phyloP scores from a whole-genome alignment of 30 jellyfish, hydroid and myxozoan genomes.

The Hydractinia echinata region DNA sequence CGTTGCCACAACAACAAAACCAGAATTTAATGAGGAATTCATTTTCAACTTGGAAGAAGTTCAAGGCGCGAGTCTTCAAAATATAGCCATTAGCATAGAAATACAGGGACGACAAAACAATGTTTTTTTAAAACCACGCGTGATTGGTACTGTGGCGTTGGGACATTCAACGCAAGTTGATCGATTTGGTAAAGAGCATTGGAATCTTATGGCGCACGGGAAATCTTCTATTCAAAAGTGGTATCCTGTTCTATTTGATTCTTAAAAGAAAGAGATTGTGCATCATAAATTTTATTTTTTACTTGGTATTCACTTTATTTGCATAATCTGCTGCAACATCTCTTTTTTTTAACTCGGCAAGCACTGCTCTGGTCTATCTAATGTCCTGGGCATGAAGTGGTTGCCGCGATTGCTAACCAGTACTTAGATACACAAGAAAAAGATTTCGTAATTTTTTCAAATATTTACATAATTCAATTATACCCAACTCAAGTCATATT shows the following conservation, averaged over 20 bases:
- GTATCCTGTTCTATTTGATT: not conserved
- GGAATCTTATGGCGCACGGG: conserved; percentile 48
- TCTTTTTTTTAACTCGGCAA: too few relatives aligned
- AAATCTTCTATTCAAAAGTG: conserved; percentile 31
- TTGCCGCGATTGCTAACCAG: too few relatives aligned
- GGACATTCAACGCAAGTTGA: conserved; percentile 47
- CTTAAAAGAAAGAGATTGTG: too few relatives aligned
- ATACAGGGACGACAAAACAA: conserved; percentile 4
- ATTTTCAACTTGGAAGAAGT: conserved; percentile 10
- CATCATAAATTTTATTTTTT: too few relatives aligned
- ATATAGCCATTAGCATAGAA: conserved; percentile 9
- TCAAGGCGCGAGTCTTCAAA: conserved; percentile 13
- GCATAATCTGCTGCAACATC: too few relatives aligned
- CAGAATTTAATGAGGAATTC: conserved; percentile 22
- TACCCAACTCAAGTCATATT: too few relatives aligned
- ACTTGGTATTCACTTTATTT: too few relatives aligned
- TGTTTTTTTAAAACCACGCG: conserved; percentile 29
- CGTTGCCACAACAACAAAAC: not conserved
- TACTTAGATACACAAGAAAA: too few relatives aligned
- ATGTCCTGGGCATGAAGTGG: too few relatives aligned
- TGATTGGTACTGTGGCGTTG: conserved; percentile 66
- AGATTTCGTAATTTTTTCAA: too few relatives aligned
- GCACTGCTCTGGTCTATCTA: too few relatives aligned
- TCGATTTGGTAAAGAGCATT: conserved; percentile 54
- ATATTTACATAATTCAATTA: too few relatives aligned